These are phyloP conservation scores for Creontiades dilutus DNA, from an alignment of 2,888 invertebrate species.

Conservation along the genomic window DNA sequence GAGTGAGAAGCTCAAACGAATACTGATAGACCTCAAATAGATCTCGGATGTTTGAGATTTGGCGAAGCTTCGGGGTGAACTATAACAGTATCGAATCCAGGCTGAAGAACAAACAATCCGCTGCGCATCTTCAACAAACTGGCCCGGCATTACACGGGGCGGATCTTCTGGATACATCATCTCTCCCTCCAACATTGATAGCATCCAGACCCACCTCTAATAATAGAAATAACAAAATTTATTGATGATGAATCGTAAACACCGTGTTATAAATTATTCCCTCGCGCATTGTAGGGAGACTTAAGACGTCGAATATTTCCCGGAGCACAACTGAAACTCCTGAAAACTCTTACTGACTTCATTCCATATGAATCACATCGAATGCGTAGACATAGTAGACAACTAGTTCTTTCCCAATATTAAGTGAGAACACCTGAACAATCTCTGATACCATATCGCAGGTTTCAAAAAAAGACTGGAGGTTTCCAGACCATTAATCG, in stretches of 20 bases:
- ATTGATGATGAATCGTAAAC: slow-evolving; percentile 25
- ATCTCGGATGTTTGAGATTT: slow-evolving; percentile 56
- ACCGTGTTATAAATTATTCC: not conserved
- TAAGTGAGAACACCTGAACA: too few relatives aligned
- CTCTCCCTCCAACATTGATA: not conserved
- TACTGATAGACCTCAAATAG: slow-evolving; percentile 59
- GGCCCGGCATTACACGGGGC: not conserved
- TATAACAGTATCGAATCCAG: slow-evolving; percentile 55
- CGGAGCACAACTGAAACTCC: too few relatives aligned
- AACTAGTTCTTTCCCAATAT: too few relatives aligned
- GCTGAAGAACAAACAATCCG: slow-evolving; percentile 51
- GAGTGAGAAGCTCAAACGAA: slow-evolving; percentile 51
- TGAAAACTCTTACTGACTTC: too few relatives aligned
- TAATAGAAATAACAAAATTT: slow-evolving; percentile 18
- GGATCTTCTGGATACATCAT: not conserved
- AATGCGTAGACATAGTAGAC: too few relatives aligned
- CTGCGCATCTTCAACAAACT: slow-evolving; percentile 28
- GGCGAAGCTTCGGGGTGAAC: slow-evolving; percentile 50
- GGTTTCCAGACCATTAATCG: too few relatives aligned
- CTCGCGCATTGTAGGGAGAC: not conserved
- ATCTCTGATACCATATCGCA: too few relatives aligned
- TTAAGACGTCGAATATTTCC: too few relatives aligned
- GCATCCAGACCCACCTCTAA: slow-evolving; percentile 20
- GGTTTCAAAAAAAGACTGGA: too few relatives aligned
- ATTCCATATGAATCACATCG: too few relatives aligned